Conservation (phyloP, 2,797 vertebrate species). For the Cephalopachus bancanus region DNA sequence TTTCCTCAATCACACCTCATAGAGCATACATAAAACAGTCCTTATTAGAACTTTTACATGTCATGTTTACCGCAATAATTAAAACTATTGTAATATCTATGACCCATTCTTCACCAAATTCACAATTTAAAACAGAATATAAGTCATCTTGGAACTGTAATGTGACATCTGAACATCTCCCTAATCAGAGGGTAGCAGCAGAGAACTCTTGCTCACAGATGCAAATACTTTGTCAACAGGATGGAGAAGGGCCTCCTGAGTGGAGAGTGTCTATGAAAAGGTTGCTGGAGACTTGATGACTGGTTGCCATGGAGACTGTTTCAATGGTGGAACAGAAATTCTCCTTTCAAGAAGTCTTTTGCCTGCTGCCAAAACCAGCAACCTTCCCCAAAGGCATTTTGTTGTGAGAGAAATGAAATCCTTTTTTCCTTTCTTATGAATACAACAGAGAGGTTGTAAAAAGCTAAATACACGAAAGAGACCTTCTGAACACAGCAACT, state of each 20-base stretch:
- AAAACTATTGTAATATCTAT: conserved; percentile 44
- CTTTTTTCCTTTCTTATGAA: conserved; percentile 67
- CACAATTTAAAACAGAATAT: conserved; percentile 42
- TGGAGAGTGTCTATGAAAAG: conserved; percentile 75
- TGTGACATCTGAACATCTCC: not conserved
- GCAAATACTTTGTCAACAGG: conserved; percentile 68
- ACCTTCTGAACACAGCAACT: conserved; percentile 17
- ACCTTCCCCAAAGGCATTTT: conserved; percentile 79
- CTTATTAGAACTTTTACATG: not conserved
- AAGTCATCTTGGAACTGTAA: not conserved
- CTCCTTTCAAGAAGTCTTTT: conserved; percentile 80
- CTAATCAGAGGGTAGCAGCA: conserved; percentile 42
- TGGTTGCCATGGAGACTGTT: conserved; percentile 79
- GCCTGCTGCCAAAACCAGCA: conserved; percentile 80
- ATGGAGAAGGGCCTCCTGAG: conserved; percentile 72
- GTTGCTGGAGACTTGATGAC: conserved; percentile 72
- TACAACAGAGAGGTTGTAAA: conserved; percentile 69
- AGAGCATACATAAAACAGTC: not conserved
- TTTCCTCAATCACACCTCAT: not conserved
- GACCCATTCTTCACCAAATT: not conserved
- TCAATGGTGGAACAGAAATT: conserved; percentile 75
- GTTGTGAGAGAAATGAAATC: conserved; percentile 77
- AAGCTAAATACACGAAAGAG: conserved; percentile 72
- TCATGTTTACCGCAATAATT: conserved; percentile 25
- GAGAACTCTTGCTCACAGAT: conserved; percentile 69